Evolutionary conservation across 2,113 vertebrate genomes (phyloP), one percentile per base, ranked within the genome.

Genomic region (Chloropsis cyanopogon): DNA sequence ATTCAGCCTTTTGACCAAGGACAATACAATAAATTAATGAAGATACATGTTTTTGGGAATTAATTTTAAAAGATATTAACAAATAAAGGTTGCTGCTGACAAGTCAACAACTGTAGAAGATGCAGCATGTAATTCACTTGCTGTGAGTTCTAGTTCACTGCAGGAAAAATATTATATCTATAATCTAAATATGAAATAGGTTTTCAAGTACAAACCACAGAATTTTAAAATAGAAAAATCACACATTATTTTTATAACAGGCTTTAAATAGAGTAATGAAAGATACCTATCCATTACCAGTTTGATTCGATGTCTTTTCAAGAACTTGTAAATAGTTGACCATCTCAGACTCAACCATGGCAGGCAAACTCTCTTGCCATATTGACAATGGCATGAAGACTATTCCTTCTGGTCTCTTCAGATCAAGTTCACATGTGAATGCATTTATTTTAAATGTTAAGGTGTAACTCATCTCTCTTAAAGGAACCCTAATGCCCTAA

Each of bases 101-200:
- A 39, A 18, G 4, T 54, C 26, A 82, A 50, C 29, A 70, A 46
- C 23, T 21, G 9, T 39, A 37, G 66, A 12, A 73, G 39, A 37
- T 0, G 0, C 0, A 39, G 20, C 85, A 88, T 12, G 1, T 13
- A 50, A 57, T 82, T 82, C 24, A 56, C 3, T 56, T 76, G 16
- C 10, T 60, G 21, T 46, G 25, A 65, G 23, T 31, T 49, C 6
- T 15, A n/a, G 44, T 60, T 85, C 2, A 63, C 35, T 6, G 54
- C 1, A 66, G 7, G 42, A 71, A 68, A 24, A 61, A 24, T 53
- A 39, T 14, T 42, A 4, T 25, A 33, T 12, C 6, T 65, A 5
- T 23, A 14, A 72, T 72, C 31, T 39, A 54, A 61, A 82, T 29
- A 33, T 35, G 2, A 68, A 84, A 75, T 6, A 50, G 1, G 1